Base-by-base conservation (phyloP, 2,888 invertebrate species). In the Nephrotoma appendiculata region DNA sequence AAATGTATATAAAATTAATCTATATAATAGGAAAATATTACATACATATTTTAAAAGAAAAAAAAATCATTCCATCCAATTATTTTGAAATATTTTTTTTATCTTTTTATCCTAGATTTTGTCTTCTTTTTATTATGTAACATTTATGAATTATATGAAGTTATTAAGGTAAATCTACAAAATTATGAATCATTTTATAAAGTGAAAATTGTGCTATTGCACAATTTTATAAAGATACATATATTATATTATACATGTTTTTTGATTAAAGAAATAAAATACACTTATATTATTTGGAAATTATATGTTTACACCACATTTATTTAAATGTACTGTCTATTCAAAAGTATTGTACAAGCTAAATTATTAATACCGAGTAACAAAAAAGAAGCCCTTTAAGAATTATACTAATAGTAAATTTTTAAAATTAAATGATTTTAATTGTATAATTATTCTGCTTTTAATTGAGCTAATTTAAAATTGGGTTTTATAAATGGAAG, bases 11-110 rank as follows among this genome's bases (percentile, higher is more conserved):
- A 48, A 45, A 9, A 48, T 48, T 48, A 48, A 48, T 48, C 48
- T 57, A 19, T 57, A 15, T n/a, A 15, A 57, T 57, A 57, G 52
- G 52, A 57, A 57, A 57, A 57, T 57, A 15, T 15, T 57, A 57
- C 52, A 57, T 57, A 6, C 44, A 9, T 44, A 44, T 44, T 44
- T 44, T 44, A 44, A 44, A 44, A 44, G 44, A 15, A 57, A 19
- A n/a, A 52, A 86, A 87, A 87, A 87, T 87, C 87, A 87, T 87
- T 87, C 87, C 87, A 87, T 87, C 87, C 87, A 87, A 85, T 85
- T 42, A 85, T 85, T 43, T 85, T 15, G 42, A 85, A 85, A 85
- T 85, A 85, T 12, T 7, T 85, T 85, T 42, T 42, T n/a, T 85
- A 15, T 85, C 15, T n/a, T 41, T 41, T 84, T 84, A 31, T 41